A percentile compares a stretch with the other conserved stretches of the same genome.
These are phyloP conservation scores for Cremastinae sp. DNA, from an alignment of 2,888 invertebrate species.

Conservation along the genomic window DNA sequence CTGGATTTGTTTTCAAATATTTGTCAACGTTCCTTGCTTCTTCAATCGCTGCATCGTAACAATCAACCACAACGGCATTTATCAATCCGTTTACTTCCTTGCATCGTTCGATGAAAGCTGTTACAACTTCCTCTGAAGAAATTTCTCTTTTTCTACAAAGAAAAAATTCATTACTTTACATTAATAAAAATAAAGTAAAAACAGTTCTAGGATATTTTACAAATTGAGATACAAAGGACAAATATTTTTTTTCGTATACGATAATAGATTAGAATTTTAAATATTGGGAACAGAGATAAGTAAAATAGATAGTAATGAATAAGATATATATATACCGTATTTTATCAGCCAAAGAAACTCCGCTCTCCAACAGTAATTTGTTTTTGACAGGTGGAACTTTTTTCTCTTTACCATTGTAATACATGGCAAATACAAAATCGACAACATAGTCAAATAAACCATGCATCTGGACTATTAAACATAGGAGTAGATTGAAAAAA, in stretches of 20 bases:
- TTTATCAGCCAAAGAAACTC: constrained; percentile 84
- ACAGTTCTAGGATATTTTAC: not conserved
- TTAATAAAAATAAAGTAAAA: not conserved
- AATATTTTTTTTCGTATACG: not conserved
- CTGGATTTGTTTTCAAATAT: constrained; percentile 82
- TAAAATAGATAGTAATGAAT: not conserved
- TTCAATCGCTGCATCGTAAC: constrained; percentile 88
- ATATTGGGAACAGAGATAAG: no score
- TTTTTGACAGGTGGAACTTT: constrained; percentile 79
- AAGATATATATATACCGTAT: constrained; percentile 81
- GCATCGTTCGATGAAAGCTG: constrained; percentile 89
- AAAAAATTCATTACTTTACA: not conserved
- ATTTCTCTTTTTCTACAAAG: constrained; percentile 81
- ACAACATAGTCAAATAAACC: constrained; percentile 79
- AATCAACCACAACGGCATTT: constrained; percentile 91
- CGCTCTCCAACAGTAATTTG: constrained; percentile 83
- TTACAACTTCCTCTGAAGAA: constrained; percentile 86
- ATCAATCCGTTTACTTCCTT: constrained; percentile 87
- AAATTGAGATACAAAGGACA: no score
- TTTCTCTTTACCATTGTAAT: constrained; percentile 77
- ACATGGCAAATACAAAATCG: constrained; percentile 79
- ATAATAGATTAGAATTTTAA: not conserved
- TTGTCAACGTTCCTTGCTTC: constrained; percentile 89
- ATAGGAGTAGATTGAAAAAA: constrained; percentile 65
- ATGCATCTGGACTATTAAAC: constrained; percentile 71